Conservation (phyloP, 1,140 invertebrate genomes). For the Drosophila sulfurigaster region DNA sequence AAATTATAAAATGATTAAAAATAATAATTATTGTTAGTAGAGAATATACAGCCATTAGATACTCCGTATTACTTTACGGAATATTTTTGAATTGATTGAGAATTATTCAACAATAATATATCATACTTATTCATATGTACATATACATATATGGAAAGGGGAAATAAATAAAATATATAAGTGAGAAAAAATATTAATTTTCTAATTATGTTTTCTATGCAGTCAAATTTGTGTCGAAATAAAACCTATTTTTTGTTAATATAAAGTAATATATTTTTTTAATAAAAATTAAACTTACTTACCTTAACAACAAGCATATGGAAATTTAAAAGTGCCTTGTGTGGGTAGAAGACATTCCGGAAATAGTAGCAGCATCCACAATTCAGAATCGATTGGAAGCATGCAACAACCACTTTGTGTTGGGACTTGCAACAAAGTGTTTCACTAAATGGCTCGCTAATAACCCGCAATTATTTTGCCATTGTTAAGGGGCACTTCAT, state of each 20-base stretch:
- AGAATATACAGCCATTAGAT: neutral
- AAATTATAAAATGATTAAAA: neutral
- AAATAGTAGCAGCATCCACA: constrained; percentile 6
- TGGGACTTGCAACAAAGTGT: constrained; percentile 46
- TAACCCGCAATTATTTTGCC: constrained; percentile 74
- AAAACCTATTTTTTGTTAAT: no score
- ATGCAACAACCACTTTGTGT: constrained; percentile 43
- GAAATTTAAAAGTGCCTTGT: neutral
- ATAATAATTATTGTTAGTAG: neutral
- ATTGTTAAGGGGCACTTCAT: constrained; percentile 58
- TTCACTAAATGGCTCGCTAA: constrained; percentile 65
- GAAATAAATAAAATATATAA: no score
- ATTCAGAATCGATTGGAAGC: constrained; percentile 44
- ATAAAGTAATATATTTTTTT: no score
- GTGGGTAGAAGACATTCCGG: neutral
- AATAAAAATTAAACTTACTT: constrained; percentile 3
- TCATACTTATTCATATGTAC: no score
- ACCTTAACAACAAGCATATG: constrained; percentile 34
- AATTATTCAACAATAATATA: no score
- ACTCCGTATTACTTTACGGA: neutral
- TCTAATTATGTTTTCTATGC: no score
- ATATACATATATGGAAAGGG: no score
- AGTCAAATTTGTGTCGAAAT: no score
- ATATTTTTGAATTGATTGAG: no score
- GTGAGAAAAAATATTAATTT: no score